These are phyloP conservation scores for Sycobia sp. DNA, from an alignment of 1,140 invertebrate genomes.

Conservation along the genomic window DNA sequence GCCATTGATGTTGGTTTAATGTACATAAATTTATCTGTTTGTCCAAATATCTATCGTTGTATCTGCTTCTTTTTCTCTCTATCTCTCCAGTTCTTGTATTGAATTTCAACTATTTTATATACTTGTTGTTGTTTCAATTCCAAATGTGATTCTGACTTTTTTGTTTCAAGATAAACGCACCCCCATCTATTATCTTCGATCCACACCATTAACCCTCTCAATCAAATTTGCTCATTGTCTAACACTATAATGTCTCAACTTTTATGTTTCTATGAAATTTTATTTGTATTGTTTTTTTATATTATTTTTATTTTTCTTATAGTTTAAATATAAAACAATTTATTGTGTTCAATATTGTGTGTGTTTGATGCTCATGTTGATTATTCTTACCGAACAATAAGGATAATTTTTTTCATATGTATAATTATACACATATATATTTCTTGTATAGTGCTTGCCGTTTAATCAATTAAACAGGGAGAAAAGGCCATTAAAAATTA, in stretches of 20 bases:
- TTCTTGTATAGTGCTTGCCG: too few relatives aligned
- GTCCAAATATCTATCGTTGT: not conserved
- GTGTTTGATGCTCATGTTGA: not conserved
- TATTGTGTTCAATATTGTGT: not conserved
- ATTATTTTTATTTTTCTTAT: not conserved
- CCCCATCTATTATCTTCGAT: not conserved
- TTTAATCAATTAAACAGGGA: too few relatives aligned
- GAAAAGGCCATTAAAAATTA: too few relatives aligned
- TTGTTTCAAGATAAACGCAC: constrained; percentile 2
- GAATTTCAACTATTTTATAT: not conserved
- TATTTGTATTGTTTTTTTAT: not conserved
- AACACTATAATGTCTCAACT: not conserved
- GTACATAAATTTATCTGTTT: constrained; percentile 4
- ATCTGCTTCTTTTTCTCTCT: not conserved
- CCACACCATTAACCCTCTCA: not conserved
- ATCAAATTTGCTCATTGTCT: constrained; percentile 3
- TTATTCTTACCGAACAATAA: not conserved
- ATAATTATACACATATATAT: too few relatives aligned
- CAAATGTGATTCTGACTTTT: constrained; percentile 2
- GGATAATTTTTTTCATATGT: not conserved
- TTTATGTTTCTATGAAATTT: not conserved
- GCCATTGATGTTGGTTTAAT: constrained; percentile 18
- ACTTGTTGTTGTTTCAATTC: not conserved
- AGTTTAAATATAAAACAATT: not conserved
- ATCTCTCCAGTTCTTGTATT: constrained; percentile 3